Conservation (phyloP, 1,140 invertebrate genomes). For the Cyphomyrmex costatus region DNA sequence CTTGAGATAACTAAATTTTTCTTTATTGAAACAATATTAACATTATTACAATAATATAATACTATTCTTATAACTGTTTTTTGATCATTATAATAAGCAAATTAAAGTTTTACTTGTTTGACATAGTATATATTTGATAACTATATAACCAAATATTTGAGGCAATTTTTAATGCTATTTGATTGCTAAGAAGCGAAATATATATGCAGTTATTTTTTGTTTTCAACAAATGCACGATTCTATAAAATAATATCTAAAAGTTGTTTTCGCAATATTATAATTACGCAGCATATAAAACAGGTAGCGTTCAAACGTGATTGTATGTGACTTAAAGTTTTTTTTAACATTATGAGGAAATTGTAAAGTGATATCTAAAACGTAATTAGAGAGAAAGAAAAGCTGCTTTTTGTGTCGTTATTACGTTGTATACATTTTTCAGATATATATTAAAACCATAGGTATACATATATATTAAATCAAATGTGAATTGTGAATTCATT, state of each 20-base stretch:
- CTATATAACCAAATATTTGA: neutral
- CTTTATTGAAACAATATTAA: conserved; percentile 9
- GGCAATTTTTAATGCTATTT: conserved; percentile 18
- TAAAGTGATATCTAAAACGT: neutral
- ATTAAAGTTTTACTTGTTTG: conserved; percentile 27
- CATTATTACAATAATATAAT: conserved; percentile 17
- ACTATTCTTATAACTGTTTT: conserved; percentile 3
- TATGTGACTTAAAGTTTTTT: neutral
- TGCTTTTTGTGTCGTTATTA: neutral
- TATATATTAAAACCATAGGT: neutral
- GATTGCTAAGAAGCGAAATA: neutral
- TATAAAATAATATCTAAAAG: neutral
- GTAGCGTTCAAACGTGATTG: neutral
- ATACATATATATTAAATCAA: conserved; percentile 2
- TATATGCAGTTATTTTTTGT: neutral
- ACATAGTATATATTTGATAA: neutral
- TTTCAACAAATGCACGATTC: neutral
- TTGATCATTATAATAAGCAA: conserved; percentile 15
- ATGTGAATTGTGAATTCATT: conserved; percentile 27
- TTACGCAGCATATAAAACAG: neutral
- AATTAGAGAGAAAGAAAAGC: neutral
- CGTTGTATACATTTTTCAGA: conserved; percentile 34
- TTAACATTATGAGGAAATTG: neutral
- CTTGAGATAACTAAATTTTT: neutral
- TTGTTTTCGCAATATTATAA: neutral